Conservation (phyloP, 2,113 vertebrate species). For the Phoxinus phoxinus region DNA sequence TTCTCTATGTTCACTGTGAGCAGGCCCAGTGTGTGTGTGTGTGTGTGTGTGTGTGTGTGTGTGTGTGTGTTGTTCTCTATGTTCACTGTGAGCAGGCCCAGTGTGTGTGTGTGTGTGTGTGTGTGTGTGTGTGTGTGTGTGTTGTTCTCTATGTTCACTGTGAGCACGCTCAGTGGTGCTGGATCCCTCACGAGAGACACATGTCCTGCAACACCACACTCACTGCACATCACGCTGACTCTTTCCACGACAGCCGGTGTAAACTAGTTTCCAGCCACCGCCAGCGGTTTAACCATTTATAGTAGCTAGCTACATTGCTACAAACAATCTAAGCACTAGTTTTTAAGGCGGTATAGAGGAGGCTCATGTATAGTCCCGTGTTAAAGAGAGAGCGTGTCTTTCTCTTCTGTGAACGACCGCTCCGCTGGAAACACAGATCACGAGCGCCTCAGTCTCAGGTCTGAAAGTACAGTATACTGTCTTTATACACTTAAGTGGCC, state of each 20-base stretch:
- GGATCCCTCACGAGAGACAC: neutral
- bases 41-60: neutral
- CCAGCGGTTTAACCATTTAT: too few relatives aligned
- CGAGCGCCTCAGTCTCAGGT: neutral
- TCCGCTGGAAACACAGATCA: slow-evolving; percentile 6
- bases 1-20: neutral
- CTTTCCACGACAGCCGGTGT: too few relatives aligned
- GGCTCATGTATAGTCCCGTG: neutral
- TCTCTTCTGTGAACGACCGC: neutral
- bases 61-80: neutral
- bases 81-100: slow-evolving; percentile 4
- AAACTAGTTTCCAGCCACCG: too few relatives aligned
- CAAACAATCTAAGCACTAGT: too few relatives aligned
- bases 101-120: too few relatives aligned
- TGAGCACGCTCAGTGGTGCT: neutral
- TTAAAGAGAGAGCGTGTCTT: neutral
- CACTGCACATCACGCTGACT: neutral
- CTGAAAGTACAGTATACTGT: too few relatives aligned
- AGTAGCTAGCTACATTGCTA: too few relatives aligned
- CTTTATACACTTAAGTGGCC: too few relatives aligned
- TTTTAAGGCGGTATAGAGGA: too few relatives aligned
- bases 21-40: too few relatives aligned
- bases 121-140: neutral
- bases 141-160: neutral
- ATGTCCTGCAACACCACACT: neutral